A percentile compares a stretch with the other conserved stretches of the same genome.
These are phyloP conservation scores for Zygothrica quintamaculata DNA, from an alignment of 2,888 invertebrate genomes.

Conservation along the genomic window DNA sequence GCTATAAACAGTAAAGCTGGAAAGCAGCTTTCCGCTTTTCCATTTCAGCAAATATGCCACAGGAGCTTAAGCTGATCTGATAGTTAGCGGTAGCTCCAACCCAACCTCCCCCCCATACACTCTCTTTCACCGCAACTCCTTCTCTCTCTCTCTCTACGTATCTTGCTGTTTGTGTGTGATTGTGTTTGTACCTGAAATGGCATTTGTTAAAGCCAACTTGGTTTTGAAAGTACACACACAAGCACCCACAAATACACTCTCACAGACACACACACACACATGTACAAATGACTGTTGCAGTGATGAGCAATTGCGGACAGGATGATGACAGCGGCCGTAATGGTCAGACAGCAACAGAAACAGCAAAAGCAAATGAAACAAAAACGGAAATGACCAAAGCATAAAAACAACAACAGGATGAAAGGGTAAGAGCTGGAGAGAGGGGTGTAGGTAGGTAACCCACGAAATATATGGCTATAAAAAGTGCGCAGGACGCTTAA, in stretches of 20 bases:
- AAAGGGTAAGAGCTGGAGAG: no score
- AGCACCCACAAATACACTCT: background rate
- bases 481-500: conserved; percentile 53
- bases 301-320: conserved; percentile 67
- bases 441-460: no score
- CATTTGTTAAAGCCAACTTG: conserved; percentile 17
- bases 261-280: conserved; percentile 1
- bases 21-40: conserved; percentile 42
- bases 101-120: no score
- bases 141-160: no score
- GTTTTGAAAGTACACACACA: background rate
- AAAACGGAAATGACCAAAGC: conserved; percentile 77
- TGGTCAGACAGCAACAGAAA: conserved; percentile 46
- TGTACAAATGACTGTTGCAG: conserved; percentile 35
- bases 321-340: conserved; percentile 65
- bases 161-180: background rate
- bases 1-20: conserved; percentile 16
- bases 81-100: conserved; percentile 54
- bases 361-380: conserved; percentile 25
- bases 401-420: conserved; percentile 56
- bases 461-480: conserved; percentile 58
- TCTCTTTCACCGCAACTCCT: no score
- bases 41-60: conserved; percentile 19
- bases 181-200: conserved; percentile 16
- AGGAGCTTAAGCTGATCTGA: conserved; percentile 30